Evolutionary conservation across 2,113 vertebrate species (phyloP).

Genomic region (Ptyas mucosa): DNA sequence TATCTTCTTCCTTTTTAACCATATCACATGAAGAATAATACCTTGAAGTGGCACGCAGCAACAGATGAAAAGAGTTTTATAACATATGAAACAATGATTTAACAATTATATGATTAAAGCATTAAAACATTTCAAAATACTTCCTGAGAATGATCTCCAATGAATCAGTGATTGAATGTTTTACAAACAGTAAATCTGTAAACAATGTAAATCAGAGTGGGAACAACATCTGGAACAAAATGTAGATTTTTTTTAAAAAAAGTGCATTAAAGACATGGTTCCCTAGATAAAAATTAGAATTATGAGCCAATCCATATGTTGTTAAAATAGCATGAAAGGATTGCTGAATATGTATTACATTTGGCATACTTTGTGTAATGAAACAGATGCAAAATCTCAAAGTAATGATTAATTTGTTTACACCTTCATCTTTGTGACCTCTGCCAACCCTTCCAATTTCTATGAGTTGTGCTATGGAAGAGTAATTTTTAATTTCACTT

Average conservation of each 20-base stretch:
- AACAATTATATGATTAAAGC: background rate
- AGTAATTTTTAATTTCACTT: conserved; percentile 28
- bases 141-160: background rate
- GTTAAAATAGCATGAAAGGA: fast-evolving
- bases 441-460: background rate
- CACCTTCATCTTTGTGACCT: background rate
- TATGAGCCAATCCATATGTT: background rate
- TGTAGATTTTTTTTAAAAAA: background rate
- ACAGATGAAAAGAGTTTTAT: background rate
- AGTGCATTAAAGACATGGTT: background rate
- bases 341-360: conserved; percentile 14
- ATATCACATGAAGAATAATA: background rate
- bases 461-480: background rate
- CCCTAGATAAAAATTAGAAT: background rate
- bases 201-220: background rate
- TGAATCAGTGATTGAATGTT: background rate
- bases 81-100: background rate
- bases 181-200: background rate
- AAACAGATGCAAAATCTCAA: background rate
- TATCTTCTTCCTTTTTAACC: background rate
- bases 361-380: background rate
- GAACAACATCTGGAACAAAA: background rate
- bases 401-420: background rate
- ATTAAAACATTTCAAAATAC: background rate
- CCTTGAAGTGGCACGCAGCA: background rate